phyloP scores from a whole-genome alignment of 2,797 vertebrate species.

The Clarias platycephalus region DNA sequence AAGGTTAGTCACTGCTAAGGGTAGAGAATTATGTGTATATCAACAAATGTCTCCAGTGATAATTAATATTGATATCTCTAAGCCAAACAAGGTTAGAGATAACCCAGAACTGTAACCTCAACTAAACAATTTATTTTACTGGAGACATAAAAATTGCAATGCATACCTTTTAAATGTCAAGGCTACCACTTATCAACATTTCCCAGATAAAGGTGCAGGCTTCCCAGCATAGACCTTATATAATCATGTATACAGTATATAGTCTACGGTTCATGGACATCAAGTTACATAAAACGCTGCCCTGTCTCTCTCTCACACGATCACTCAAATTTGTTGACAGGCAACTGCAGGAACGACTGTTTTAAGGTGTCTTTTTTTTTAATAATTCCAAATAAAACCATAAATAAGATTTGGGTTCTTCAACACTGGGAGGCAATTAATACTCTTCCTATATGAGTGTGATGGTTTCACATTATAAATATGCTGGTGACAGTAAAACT shows the following conservation, averaged over 20 bases:
- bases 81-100: neutral
- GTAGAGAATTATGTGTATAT: neutral
- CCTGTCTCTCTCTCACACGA: neutral
- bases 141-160: neutral
- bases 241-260: slow-evolving; percentile 5
- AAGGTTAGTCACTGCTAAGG: slow-evolving; percentile 1
- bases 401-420: neutral
- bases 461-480: neutral
- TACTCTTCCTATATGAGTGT: neutral
- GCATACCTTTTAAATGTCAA: slow-evolving; percentile 1
- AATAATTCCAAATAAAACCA: neutral
- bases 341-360: neutral
- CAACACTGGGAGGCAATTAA: neutral
- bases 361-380: neutral
- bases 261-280: neutral
- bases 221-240: slow-evolving; percentile 6
- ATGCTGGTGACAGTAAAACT: neutral
- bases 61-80: neutral
- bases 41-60: neutral
- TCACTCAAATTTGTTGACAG: neutral
- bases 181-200: neutral
- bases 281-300: neutral
- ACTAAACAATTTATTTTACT: neutral
- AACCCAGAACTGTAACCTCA: neutral
- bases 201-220: neutral